phyloP scores from a whole-genome alignment of 2,113 vertebrate genomes.

The Seriola quinqueradiata region DNA sequence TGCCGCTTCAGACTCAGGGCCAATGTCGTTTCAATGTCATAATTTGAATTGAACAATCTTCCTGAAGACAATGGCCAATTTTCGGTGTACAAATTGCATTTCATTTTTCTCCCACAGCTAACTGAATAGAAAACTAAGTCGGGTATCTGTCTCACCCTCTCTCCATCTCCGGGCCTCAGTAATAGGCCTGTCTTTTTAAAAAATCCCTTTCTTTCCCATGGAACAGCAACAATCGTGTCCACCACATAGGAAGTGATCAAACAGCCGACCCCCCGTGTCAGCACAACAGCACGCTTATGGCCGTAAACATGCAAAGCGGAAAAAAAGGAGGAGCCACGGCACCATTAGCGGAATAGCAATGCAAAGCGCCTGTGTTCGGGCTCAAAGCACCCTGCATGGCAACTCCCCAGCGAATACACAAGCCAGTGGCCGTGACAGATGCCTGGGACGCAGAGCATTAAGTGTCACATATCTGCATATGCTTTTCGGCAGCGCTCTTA shows the following conservation, averaged over 20 bases:
- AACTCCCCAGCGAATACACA: slow-evolving; percentile 43
- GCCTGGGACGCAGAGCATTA: slow-evolving; percentile 62
- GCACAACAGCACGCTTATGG: neutral
- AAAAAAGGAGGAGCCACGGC: slow-evolving; percentile 6
- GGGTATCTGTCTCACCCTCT: neutral
- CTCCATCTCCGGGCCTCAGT: slow-evolving; percentile 2
- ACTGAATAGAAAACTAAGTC: slow-evolving; percentile 60
- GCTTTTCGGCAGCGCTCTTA: slow-evolving; percentile 58
- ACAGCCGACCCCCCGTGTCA: neutral
- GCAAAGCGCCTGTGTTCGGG: slow-evolving; percentile 4
- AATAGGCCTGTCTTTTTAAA: slow-evolving; percentile 20
- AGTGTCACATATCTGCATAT: slow-evolving; percentile 76
- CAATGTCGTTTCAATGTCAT: slow-evolving; percentile 69
- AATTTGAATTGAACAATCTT: slow-evolving; percentile 73
- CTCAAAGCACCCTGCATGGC: slow-evolving; percentile 43
- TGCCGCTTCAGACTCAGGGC: slow-evolving; percentile 10
- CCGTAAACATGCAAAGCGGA: slow-evolving; percentile 31
- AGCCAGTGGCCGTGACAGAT: slow-evolving; percentile 68
- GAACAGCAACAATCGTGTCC: neutral
- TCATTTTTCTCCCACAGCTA: slow-evolving; percentile 46
- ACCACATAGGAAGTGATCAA: slow-evolving; percentile 30
- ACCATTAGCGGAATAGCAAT: slow-evolving; percentile 43
- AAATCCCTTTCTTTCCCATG: neutral
- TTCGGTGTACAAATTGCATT: slow-evolving; percentile 74
- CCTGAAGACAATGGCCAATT: slow-evolving; percentile 75